Conservation (phyloP, 23 tunicate species). For the Ciona savignyi region DNA sequence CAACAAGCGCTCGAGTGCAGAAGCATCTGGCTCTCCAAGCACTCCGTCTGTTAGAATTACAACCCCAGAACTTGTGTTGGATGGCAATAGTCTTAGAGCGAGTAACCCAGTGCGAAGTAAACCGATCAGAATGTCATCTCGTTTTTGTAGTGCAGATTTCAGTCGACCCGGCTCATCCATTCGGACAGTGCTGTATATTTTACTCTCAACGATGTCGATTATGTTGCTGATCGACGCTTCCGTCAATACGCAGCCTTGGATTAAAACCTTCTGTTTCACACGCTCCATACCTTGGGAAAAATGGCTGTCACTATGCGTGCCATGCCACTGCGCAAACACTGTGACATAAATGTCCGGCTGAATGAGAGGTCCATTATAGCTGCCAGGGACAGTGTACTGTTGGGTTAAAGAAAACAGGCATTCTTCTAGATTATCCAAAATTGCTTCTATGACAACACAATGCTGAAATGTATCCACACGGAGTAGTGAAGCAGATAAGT, state of each 20-base stretch:
- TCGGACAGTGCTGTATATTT: slow-evolving; percentile 11
- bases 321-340: slow-evolving; percentile 73
- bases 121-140: slow-evolving; percentile 47
- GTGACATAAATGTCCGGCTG: slow-evolving; percentile 66
- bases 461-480: slow-evolving; percentile 54
- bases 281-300: background rate
- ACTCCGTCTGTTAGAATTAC: slow-evolving; percentile 90
- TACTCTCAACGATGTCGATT: slow-evolving; percentile 13
- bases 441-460: slow-evolving; percentile 41
- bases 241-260: slow-evolving; percentile 66
- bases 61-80: slow-evolving; percentile 67
- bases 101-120: slow-evolving; percentile 66
- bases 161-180: background rate
- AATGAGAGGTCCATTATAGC: background rate
- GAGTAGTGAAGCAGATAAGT: slow-evolving; percentile 62
- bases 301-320: slow-evolving; percentile 1
- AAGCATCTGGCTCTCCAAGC: slow-evolving; percentile 62
- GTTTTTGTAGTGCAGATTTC: slow-evolving; percentile 8
- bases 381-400: slow-evolving; percentile 10
- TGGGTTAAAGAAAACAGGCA: slow-evolving; percentile 47
- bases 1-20: slow-evolving; percentile 31
- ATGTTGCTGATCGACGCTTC: slow-evolving; percentile 9
- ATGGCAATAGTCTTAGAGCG: slow-evolving; percentile 54
- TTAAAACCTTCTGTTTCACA: slow-evolving; percentile 47
- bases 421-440: slow-evolving; percentile 37